A percentile compares a stretch with the other conserved stretches of the same genome.
These are phyloP conservation scores for Brachionus koreanus DNA, from an alignment of 1,140 invertebrate genomes.

Conservation along the genomic window DNA sequence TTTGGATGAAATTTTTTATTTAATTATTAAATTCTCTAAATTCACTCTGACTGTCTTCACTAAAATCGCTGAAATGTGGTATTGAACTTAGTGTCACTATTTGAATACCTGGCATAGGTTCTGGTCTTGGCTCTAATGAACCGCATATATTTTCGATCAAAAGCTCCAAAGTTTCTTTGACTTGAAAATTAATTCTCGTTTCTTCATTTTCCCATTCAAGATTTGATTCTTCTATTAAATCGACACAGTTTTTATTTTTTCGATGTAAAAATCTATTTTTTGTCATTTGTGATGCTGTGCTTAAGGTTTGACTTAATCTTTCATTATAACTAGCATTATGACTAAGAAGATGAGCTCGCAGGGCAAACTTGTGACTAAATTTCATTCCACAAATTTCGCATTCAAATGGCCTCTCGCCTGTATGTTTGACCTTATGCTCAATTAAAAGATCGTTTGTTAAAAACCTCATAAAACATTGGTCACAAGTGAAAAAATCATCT, in stretches of 20 bases:
- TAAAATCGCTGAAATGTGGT: neutral
- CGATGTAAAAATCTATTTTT: constrained; percentile 18
- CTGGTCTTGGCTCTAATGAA: neutral
- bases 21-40: neutral
- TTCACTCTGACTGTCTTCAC: neutral
- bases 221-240: neutral
- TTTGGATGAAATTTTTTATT: neutral
- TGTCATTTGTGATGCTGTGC: constrained; percentile 1
- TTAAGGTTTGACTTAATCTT: constrained; percentile 11
- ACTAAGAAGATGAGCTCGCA: constrained; percentile 8
- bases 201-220: neutral
- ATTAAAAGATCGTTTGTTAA: constrained; percentile 51
- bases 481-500: constrained; percentile 27
- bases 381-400: constrained; percentile 75
- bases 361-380: constrained; percentile 50
- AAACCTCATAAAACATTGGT: constrained; percentile 36
- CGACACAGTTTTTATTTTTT: neutral
- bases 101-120: neutral
- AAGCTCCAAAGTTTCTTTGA: neutral
- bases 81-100: neutral
- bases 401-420: constrained; percentile 92
- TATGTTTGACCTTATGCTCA: constrained; percentile 71
- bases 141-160: neutral
- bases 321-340: constrained; percentile 12
- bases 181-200: neutral